phyloP scores from a whole-genome alignment of 2,113 vertebrate genomes.

The Coreoperca whiteheadi region DNA sequence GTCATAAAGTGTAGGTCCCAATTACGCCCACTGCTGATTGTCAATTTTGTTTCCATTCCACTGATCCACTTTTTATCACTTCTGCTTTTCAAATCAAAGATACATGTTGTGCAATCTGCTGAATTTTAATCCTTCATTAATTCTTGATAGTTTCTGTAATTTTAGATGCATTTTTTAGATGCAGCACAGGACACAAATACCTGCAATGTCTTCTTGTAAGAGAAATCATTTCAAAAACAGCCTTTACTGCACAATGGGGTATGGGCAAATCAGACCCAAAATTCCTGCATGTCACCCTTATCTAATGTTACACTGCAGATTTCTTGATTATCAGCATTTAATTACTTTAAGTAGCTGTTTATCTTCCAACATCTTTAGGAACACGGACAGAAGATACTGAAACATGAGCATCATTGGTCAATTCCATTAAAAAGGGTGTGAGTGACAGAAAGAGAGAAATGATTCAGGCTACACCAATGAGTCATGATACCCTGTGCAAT shows the following conservation, averaged over 20 bases:
- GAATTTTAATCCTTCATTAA: not conserved
- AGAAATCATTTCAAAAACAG: not conserved
- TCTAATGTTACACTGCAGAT: not conserved
- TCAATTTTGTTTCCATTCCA: conserved; percentile 62
- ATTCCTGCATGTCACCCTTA: not conserved
- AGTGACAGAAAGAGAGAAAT: conserved; percentile 10
- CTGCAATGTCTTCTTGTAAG: not conserved
- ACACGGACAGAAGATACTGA: conserved; percentile 59
- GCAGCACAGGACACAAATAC: not conserved
- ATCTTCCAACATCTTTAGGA: conserved; percentile 56
- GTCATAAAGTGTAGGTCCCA: conserved; percentile 71
- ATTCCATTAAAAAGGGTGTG: conserved; percentile 53
- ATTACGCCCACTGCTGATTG: conserved; percentile 69
- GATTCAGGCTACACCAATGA: conserved; percentile 5
- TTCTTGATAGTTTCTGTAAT: not conserved
- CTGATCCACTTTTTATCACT: conserved; percentile 20
- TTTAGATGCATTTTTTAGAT: not conserved
- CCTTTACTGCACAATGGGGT: not conserved
- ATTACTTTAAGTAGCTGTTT: conserved; percentile 76
- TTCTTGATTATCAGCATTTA: conserved; percentile 46
- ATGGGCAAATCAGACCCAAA: not conserved
- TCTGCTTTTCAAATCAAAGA: conserved; percentile 1
- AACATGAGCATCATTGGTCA: conserved; percentile 57
- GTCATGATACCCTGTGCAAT: not conserved
- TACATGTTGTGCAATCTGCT: conserved; percentile 12